Base-by-base conservation (phyloP, 2,113 vertebrate species). In the Actenoides hombroni region DNA sequence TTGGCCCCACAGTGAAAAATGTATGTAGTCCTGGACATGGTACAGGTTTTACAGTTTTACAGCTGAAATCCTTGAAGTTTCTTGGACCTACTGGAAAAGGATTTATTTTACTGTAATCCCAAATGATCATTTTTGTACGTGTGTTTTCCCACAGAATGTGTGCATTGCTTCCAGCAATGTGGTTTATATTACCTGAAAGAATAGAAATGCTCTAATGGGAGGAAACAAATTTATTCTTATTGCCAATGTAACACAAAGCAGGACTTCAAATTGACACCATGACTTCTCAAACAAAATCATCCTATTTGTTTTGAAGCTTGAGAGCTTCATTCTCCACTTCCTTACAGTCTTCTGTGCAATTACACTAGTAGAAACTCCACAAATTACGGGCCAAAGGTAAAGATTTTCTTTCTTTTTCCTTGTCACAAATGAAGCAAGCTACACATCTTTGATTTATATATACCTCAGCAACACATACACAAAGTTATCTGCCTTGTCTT, bases 151-250 rank as follows among this genome's bases (percentile, higher is more conserved):
- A 97, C 53, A 97, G 91, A 97, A 97, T 53, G 76, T 83, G 59
- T 83, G 74, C 86, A 81, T 86, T 96, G 95, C 92, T 97, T 98
- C 95, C 96, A 98, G 97, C 96, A 98, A 97, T 98, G 80, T 98
- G 98, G 98, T 98, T 98, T 95, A 80, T 86, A 98, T 98, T 98
- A 98, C 90, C 91, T 96, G 94, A 77, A 98, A 97, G 92, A 97
- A 83, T 2, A 97, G 85, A 96, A 97, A 97, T 94, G 71, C 87
- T 93, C 94, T 97, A 95, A 97, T 94, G 93, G 89, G 88, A 97
- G 94, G 96, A 97, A 97, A 97, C 85, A 88, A 93, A 86, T 94
- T 84, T 92, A 76, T 65, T 97, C 85, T 94, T 96, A 87, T 69
- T 97, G 95, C 94, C 83, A 97, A 59, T 54, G 44, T 71, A 94